Base-by-base conservation (phyloP, 1,140 invertebrate species). In the Camponotus vicinus region DNA sequence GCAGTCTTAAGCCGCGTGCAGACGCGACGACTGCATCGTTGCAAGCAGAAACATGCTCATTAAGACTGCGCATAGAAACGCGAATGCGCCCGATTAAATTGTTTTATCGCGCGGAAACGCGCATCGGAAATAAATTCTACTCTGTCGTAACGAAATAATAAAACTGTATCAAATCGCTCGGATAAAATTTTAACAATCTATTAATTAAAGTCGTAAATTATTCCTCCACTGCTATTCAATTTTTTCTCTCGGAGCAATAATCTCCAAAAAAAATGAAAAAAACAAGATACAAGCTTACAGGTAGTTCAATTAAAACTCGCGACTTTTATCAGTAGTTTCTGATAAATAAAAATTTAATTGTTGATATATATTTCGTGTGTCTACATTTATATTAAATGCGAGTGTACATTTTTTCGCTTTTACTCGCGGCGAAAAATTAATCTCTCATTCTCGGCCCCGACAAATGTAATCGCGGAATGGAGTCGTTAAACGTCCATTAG, bases 1-100 rank as follows among this genome's bases (percentile, higher is more conserved):
- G 80, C 86, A 66, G 78, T 76, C 73, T 84, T 89, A 89, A 90
- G 79, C 73, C 85, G 73, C 11, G 45, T 69, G 45, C 27, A 49
- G 59, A 82, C 57, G 40, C 69, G 67, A 87, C 52, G 84, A 85
- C 49, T 49, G 42, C 34, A 49, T 73, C 88, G 77, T 82, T 80
- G 66, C 59, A 49, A 3, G 32, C 11, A 55, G 77, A 21, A 71
- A 77, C 88, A 76, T 57, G 84, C 88, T 89, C 88, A 85, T 89
- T 89, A 89, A 79, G 80, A 57, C 37, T 21, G 52, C 40, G 69
- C 15, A 7, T 45, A 37, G 55, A 66, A 45, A 11, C 67, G 52
- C 49, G 67, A 80, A 57, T 21, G 78, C 45, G 32, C 27, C 34
- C 66, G 52, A 82, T 59, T 52, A 69, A 55, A 80, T 80, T 69